Base-by-base conservation (phyloP, 2,113 vertebrate species). In the Psittacara wagleri region DNA sequence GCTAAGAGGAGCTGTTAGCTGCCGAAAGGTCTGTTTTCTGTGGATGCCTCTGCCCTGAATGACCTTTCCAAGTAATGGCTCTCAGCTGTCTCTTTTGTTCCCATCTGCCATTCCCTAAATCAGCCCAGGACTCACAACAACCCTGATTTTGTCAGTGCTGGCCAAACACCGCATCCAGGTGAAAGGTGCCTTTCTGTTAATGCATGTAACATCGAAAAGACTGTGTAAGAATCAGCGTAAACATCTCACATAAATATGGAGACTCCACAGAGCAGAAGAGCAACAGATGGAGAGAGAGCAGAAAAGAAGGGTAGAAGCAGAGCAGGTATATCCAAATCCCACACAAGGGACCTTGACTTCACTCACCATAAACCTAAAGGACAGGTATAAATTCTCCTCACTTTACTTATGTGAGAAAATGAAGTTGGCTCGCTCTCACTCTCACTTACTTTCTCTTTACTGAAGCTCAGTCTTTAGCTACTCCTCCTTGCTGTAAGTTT, bases 91-190 rank as follows among this genome's bases (percentile, higher is more conserved):
- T 74, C 9, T 57, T 62, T 63, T 63, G 7, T 20, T 82, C 25
- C 20, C 48, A 48, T 17, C 48, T 31, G 13, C 25, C 39, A 19
- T 3, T 46, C 17, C 28, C 37, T 1, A 1, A 13, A 27, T 90
- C 17, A 74, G 44, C 13, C 43, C 48, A 39, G 15, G 33, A 63
- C 6, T 54, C 20, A 2, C 6, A 39, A 52, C n/a, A 72, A 15
- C 7, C 17, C 22, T 3, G 6, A 16, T 49, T 66, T 39, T 55
- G n/a, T 44, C 0, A 1, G 1, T 49, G n/a, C 27, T 64, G 20
- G 27, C 66, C 54, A 69, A 82, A 63, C 37, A 35, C 10, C 7
- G 6, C 22, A 67, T 67, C 23, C 22, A 33, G 27, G 33, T 17
- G 33, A 84, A 63, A 27, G 39, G 12, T 10, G 7, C 17, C 27